Evolutionary conservation across 2,113 vertebrate genomes (phyloP).

Genomic region (Elephas maximus): DNA sequence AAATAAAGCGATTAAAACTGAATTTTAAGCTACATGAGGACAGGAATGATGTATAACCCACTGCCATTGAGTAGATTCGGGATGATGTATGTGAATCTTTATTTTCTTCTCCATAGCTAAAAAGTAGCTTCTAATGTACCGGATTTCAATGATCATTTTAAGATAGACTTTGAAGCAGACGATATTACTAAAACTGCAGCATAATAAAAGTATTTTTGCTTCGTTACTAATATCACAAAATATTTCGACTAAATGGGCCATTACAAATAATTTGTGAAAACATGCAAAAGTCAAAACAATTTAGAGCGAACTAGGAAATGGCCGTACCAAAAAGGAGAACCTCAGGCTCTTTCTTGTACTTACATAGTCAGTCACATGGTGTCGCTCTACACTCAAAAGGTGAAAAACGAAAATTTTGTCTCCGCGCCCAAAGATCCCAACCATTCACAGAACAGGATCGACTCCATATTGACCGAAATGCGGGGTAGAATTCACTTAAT

Average conservation of each 20-base stretch:
- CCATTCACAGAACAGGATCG: conserved; percentile 2
- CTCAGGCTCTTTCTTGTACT: conserved; percentile 45
- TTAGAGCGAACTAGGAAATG: background rate
- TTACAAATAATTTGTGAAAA: conserved; percentile 44
- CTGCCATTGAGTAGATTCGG: background rate
- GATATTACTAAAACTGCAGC: background rate
- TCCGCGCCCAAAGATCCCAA: background rate
- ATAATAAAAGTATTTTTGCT: background rate
- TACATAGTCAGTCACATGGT: conserved; percentile 60
- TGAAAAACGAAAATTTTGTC: conserved; percentile 50
- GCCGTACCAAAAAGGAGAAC: conserved; percentile 27
- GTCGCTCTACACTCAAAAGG: conserved; percentile 59
- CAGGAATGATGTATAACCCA: background rate
- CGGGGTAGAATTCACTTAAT: background rate
- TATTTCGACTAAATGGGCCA: background rate
- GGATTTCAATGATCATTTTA: conserved; percentile 40
- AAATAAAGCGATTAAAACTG: background rate
- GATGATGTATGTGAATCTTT: background rate
- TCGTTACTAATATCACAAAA: background rate
- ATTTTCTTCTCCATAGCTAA: background rate
- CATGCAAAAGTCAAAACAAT: background rate
- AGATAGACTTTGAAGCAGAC: conserved; percentile 12
- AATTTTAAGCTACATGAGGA: background rate
- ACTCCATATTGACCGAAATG: conserved; percentile 17
- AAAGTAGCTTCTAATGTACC: background rate